Evolutionary conservation across 2,113 vertebrate genomes (phyloP), one percentile per base, ranked within the genome.

Genomic region (Monarcha castaneiventris): DNA sequence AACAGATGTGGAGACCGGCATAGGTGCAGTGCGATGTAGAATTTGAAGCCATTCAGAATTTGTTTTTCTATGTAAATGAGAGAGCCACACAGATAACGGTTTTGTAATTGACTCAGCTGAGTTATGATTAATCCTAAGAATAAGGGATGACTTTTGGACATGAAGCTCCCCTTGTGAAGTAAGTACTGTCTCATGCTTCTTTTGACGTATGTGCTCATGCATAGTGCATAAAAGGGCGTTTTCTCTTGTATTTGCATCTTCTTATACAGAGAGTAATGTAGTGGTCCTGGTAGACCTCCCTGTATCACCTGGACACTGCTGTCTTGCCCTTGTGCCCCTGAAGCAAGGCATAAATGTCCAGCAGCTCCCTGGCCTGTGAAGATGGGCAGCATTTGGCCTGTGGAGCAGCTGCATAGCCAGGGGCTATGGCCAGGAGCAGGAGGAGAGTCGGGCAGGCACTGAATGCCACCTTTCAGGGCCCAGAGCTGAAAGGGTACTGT

Each of bases 321-420:
- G 23, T 74, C 15, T n/a, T 67, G 43, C 39, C 56, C 54, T 20
- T 22, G 27, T 39, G 17, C 7, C 29, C 62, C 37, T 44, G 49
- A 62, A 54, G 39, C 39, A 75, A 74, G 30, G n/a, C 29, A 6
- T 4, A 23, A 23, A 11, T 35, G 26, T 49, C 59, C 27, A 25
- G 48, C 46, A 82, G 48, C 29, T 68, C 29, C 20, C 8, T 54
- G 63, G 20, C 26, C 44, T 49, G 41, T 1, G 4, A n/a, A 33
- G 39, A 43, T 0, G 7, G 41, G 62, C 67, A 69, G 69, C 0
- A 1, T 43, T 75, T 72, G 41, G n/a, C 1, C 2, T 29, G 21
- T 0, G 3, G 48, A 33, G n/a, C 2, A 2, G 27, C 74, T 48
- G n/a, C 1, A 1, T 2, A 13, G 29, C 16, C 0, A 0, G 51